Evolutionary conservation across 2,113 vertebrate genomes (phyloP).

Genomic region (Myanophis thanlyinensis): DNA sequence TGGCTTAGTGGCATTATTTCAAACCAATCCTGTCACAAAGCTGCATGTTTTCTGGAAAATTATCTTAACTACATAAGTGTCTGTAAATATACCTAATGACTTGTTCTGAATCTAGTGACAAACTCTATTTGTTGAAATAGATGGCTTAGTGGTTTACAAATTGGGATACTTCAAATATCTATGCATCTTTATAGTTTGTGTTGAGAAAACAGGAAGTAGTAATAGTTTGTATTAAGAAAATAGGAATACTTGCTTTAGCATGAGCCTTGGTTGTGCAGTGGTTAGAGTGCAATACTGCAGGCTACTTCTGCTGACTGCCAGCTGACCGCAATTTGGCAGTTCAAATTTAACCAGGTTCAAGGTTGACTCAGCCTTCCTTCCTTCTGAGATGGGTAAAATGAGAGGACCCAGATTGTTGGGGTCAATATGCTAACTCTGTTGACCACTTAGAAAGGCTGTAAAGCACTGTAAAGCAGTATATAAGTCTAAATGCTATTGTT

Average conservation of each 20-base stretch:
- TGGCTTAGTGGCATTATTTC: background rate
- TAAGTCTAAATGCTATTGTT: no score
- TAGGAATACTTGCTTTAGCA: background rate
- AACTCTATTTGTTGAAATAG: background rate
- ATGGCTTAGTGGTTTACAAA: background rate
- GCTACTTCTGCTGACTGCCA: no score
- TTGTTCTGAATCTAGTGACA: background rate
- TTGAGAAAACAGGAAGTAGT: background rate
- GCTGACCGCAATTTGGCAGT: no score
- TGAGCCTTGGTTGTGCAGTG: no score
- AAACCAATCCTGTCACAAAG: background rate
- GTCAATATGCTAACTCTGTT: no score
- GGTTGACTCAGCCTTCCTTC: no score
- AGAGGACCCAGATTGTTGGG: no score
- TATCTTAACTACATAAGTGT: background rate
- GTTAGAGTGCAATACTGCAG: no score
- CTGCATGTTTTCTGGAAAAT: background rate
- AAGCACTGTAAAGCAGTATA: no score
- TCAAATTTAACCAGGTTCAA: no score
- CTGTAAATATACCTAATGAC: background rate
- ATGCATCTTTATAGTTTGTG: background rate
- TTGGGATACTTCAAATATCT: background rate
- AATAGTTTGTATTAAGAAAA: background rate
- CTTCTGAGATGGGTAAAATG: no score
- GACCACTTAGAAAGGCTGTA: no score